These are phyloP conservation scores for Anthoscopus minutus DNA, from an alignment of 2,113 vertebrate species.

Conservation along the genomic window DNA sequence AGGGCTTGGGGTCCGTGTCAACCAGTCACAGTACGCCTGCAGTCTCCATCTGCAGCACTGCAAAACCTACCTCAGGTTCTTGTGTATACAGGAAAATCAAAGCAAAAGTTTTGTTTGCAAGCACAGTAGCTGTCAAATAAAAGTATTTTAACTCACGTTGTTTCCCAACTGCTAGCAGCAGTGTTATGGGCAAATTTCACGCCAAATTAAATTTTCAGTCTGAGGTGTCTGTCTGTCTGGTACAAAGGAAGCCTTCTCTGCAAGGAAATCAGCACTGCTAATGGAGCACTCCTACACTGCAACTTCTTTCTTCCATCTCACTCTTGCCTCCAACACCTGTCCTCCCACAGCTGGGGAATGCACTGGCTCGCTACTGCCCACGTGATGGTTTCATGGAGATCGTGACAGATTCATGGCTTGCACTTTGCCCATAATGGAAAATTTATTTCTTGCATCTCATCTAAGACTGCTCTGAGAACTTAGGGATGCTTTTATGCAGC, in stretches of 20 bases:
- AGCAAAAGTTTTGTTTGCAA: neutral
- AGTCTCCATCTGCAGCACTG: neutral
- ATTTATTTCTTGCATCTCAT: neutral
- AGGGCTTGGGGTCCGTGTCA: neutral
- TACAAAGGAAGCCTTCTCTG: neutral
- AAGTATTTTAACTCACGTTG: conserved; percentile 2
- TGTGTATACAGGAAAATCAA: neutral
- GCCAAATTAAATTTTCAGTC: conserved; percentile 18
- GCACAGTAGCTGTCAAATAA: neutral
- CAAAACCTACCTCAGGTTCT: neutral
- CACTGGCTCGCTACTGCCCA: neutral
- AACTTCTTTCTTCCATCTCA: neutral
- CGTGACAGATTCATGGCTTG: neutral
- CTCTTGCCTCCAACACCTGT: neutral
- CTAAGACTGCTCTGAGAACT: neutral
- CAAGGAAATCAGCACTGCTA: neutral
- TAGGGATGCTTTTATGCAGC: neutral
- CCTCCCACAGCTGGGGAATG: neutral
- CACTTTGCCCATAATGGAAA: neutral
- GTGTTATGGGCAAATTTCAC: neutral
- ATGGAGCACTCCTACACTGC: neutral
- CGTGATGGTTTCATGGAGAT: neutral
- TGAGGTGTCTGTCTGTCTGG: neutral
- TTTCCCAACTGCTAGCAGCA: neutral
- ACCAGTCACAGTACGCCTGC: neutral